phyloP scores from a whole-genome alignment of 2,888 invertebrate genomes.

The Timandra comae region DNA sequence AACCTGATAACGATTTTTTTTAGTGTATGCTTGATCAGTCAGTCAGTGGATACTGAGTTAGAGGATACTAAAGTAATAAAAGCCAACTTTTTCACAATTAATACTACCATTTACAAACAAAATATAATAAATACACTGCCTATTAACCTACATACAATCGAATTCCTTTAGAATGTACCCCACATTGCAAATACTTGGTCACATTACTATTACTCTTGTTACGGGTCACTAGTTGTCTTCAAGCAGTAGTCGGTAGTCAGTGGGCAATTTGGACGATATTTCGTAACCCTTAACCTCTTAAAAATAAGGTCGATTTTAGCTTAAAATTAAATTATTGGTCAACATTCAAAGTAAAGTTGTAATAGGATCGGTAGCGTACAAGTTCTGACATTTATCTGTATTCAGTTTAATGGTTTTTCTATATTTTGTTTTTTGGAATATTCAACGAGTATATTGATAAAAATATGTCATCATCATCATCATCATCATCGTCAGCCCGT shows the following conservation, averaged over 20 bases:
- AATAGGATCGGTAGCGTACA: conserved; percentile 8
- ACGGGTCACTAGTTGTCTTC: conserved; percentile 9
- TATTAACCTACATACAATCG: no score
- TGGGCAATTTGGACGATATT: conserved; percentile 4
- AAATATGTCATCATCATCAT: no score
- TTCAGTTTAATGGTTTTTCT: conserved; percentile 8
- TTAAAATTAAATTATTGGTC: conserved; percentile 7
- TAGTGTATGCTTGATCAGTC: no score
- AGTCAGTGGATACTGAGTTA: no score
- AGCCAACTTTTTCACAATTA: no score
- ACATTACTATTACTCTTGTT: conserved; percentile 10
- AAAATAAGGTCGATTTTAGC: conserved; percentile 7
- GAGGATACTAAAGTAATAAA: no score
- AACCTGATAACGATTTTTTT: no score
- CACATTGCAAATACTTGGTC: conserved; percentile 5
- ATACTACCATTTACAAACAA: no score
- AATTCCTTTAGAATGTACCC: no score
- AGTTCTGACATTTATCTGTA: conserved; percentile 2
- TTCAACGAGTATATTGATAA: background rate
- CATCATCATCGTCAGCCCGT: no score
- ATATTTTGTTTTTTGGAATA: conserved; percentile 7
- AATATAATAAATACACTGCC: no score
- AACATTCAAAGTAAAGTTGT: conserved; percentile 9
- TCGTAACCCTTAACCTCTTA: conserved; percentile 1
- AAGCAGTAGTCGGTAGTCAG: conserved; percentile 5